phyloP scores from a whole-genome alignment of 2,113 vertebrate species.

The Pterocles burchelli region DNA sequence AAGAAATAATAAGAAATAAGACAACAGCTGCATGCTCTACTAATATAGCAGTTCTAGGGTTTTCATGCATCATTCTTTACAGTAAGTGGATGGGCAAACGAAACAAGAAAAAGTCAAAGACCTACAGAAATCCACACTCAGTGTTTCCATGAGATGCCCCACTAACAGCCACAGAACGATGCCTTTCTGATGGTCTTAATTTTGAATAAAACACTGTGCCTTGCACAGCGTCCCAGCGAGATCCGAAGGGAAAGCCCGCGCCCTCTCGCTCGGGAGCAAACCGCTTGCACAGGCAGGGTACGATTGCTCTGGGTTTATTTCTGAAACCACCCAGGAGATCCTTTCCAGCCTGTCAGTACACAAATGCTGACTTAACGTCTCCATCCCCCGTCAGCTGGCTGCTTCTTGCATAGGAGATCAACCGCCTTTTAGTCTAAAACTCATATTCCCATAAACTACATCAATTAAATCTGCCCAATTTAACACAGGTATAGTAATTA shows the following conservation, averaged over 20 bases:
- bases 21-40: background rate
- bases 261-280: background rate
- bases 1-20: background rate
- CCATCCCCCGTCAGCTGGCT: background rate
- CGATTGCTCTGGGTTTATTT: background rate
- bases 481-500: background rate
- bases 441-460: background rate
- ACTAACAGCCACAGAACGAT: background rate
- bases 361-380: background rate
- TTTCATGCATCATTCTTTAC: background rate
- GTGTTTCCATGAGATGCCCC: background rate
- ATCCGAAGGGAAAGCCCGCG: background rate
- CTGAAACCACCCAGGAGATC: background rate
- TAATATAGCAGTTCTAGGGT: background rate
- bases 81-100: accelerated
- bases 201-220: background rate
- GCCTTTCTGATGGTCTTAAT: background rate
- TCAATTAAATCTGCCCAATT: background rate
- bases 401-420: background rate
- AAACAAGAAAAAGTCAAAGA: background rate
- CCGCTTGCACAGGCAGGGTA: background rate
- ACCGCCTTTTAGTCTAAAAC: background rate
- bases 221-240: accelerated
- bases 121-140: background rate
- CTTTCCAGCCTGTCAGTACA: background rate